Evolutionary conservation across 2,797 vertebrate genomes (phyloP).

Genomic region (Diplodus puntazzo): DNA sequence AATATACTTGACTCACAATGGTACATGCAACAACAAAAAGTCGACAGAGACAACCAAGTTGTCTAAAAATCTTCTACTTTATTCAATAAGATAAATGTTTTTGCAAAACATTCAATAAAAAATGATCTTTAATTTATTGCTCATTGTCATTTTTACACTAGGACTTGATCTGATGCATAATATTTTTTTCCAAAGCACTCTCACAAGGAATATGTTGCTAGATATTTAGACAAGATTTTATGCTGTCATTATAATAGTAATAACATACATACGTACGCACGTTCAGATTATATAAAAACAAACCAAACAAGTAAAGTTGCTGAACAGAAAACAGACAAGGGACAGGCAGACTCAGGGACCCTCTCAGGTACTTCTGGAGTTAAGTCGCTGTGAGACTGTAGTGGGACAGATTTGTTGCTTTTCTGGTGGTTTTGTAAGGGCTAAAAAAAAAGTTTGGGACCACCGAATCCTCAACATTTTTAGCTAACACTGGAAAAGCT

Average conservation of each 20-base stretch:
- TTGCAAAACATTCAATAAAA: slow-evolving; percentile 91
- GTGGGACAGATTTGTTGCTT: slow-evolving; percentile 21
- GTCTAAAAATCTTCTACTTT: slow-evolving; percentile 89
- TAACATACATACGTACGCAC: slow-evolving; percentile 72
- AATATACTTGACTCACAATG: background rate
- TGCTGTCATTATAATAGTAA: slow-evolving; percentile 66
- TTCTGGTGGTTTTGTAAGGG: slow-evolving; percentile 17
- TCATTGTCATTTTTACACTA: slow-evolving; percentile 83
- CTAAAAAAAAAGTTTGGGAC: background rate
- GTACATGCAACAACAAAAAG: slow-evolving; percentile 36
- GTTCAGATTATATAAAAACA: slow-evolving; percentile 79
- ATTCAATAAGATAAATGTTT: slow-evolving; percentile 86
- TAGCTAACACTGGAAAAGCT: slow-evolving; percentile 22
- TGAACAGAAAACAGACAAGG: slow-evolving; percentile 63
- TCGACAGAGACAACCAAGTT: slow-evolving; percentile 52
- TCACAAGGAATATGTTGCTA: slow-evolving; percentile 81
- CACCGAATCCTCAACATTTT: background rate
- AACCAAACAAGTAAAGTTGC: slow-evolving; percentile 74
- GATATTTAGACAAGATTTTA: slow-evolving; percentile 80
- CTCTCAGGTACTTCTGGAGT: slow-evolving; percentile 48
- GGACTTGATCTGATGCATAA: slow-evolving; percentile 87
- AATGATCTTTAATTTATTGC: slow-evolving; percentile 87
- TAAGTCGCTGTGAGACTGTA: background rate
- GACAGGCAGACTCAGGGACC: slow-evolving; percentile 62
- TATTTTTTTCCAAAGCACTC: slow-evolving; percentile 81